Evolutionary conservation across 2,113 vertebrate species (phyloP), one percentile per base, ranked within the genome.

Genomic region (Petroica traversi): DNA sequence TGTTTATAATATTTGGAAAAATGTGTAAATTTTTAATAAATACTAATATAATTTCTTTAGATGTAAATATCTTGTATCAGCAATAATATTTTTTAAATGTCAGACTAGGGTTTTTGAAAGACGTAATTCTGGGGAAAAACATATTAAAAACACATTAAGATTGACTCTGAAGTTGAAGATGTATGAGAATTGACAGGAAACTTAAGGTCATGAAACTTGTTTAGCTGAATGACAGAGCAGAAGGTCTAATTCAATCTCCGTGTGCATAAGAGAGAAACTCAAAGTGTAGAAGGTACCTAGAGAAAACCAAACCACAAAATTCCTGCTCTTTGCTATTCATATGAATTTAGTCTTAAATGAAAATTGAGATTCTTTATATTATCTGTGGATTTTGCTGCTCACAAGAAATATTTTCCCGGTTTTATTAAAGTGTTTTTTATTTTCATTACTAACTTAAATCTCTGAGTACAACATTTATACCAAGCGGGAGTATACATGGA

Each of bases 161-260:
- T 87, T 95, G 36, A 66, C 59, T 94, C 38, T 41, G 80, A 95
- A 85, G 13, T 66, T 95, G 61, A 93, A 84, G 87, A 81, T 12
- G 3, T 45, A 86, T 92, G 66, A 96, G 84, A 96, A 97, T n/a
- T 93, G 86, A 91, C 3, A 57, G 54, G 34, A 97, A 97, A 62
- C n/a, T 62, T 82, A 75, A 95, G 77, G 66, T 96, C 91, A 87
- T 80, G 72, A 94, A 92, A 89, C 49, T 17, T 97, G 68, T 85
- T 97, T 89, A 95, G 59, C 72, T 92, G 82, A 96, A 95, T 57
- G 57, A 94, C 48, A 67, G 19, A 58, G n/a, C 14, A 72, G 24
- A 80, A 26, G 51, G 25, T 96, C 67, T 95, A 73, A 83, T 94
- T 81, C 67, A 79, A 49, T 93, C 87, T 88, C 55, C 31, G 4